Evolutionary conservation across 2,113 vertebrate species (phyloP).

Genomic region (Cettia cetti): DNA sequence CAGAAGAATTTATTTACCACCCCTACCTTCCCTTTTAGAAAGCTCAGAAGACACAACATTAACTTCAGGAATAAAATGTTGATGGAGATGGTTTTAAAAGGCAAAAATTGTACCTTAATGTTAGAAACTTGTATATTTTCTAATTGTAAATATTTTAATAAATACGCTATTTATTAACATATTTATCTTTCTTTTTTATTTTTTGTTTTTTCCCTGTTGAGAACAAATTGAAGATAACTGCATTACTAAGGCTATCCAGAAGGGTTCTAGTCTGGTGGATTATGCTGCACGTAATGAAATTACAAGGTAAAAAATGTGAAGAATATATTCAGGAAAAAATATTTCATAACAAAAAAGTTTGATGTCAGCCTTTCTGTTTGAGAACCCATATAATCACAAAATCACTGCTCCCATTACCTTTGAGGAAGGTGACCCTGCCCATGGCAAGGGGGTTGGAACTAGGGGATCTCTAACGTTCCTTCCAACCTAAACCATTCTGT

Average conservation of each 20-base stretch:
- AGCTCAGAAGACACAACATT: not conserved
- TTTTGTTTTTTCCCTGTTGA: not conserved
- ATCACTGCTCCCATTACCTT: not conserved
- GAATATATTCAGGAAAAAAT: not conserved
- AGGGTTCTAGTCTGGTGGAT: slow-evolving; percentile 59
- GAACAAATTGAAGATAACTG: slow-evolving; percentile 49
- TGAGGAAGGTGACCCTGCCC: not conserved
- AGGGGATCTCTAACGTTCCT: not conserved
- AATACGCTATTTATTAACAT: not conserved
- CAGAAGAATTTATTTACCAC: not conserved
- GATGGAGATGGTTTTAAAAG: not conserved
- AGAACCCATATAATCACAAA: not conserved
- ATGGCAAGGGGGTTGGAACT: not conserved
- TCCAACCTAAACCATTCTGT: not conserved
- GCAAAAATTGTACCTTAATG: not conserved
- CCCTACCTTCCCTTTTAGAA: not conserved
- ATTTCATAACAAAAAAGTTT: not conserved
- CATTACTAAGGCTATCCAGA: slow-evolving; percentile 56
- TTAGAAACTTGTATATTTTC: not conserved
- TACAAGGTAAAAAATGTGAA: slow-evolving; percentile 60
- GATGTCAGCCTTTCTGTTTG: not conserved
- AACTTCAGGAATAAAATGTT: not conserved
- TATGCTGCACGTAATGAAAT: slow-evolving; percentile 1
- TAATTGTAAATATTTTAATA: not conserved
- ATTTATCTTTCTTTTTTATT: not conserved